Evolutionary conservation across 2,888 invertebrate species (phyloP).

Genomic region (Meteorus colon): DNA sequence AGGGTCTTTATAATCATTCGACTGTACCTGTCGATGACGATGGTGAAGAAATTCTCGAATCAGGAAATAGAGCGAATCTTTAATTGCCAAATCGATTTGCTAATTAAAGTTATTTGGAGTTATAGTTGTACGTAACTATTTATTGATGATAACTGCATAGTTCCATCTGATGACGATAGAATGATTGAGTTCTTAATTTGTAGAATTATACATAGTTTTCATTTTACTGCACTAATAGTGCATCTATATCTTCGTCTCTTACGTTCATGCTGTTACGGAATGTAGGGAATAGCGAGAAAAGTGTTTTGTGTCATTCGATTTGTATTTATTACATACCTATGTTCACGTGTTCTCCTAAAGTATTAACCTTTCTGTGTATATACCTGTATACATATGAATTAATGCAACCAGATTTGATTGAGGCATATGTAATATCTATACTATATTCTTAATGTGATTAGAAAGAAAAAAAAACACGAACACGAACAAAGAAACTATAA

Average conservation of each 20-base stretch:
- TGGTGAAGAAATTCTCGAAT: conserved; percentile 78
- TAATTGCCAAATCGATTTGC: background rate
- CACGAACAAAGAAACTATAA: background rate
- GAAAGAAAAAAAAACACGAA: background rate
- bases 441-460: background rate
- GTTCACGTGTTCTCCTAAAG: too few relatives aligned
- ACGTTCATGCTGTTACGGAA: too few relatives aligned
- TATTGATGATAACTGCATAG: background rate
- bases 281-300: too few relatives aligned
- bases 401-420: background rate
- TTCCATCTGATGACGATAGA: background rate
- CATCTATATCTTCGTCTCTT: too few relatives aligned
- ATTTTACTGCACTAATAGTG: too few relatives aligned
- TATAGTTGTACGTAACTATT: background rate
- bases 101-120: background rate
- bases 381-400: background rate
- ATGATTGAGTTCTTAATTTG: background rate
- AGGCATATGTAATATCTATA: background rate
- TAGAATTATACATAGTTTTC: background rate
- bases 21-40: conserved; percentile 84
- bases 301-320: too few relatives aligned
- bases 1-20: conserved; percentile 87
- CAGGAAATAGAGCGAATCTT: conserved; percentile 33
- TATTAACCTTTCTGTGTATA: background rate
- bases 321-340: too few relatives aligned